Conservation (phyloP, 1,140 invertebrate species). For the Harlomillsia oculata region DNA sequence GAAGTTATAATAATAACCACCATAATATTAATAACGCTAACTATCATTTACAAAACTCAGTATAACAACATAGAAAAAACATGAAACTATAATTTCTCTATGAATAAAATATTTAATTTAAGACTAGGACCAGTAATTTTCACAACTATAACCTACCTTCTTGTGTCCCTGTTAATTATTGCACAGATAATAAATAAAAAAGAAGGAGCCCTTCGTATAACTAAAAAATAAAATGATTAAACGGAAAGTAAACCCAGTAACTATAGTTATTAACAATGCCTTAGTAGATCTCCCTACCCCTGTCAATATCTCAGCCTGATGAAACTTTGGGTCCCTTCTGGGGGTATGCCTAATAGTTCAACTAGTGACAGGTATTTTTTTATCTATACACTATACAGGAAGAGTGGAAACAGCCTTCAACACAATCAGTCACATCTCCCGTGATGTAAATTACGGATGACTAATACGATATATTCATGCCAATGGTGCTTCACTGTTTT, state of each 20-base stretch:
- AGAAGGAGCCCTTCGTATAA: conserved; percentile 33
- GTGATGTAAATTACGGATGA: conserved; percentile 42
- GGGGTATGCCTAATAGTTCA: conserved; percentile 36
- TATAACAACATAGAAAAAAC: neutral
- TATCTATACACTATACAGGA: conserved; percentile 39
- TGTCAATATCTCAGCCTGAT: conserved; percentile 35
- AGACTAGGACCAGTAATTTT: neutral
- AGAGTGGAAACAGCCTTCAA: conserved; percentile 49
- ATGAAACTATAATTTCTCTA: neutral
- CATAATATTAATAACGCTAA: neutral
- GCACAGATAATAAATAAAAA: conserved; percentile 22
- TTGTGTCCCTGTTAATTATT: conserved; percentile 26
- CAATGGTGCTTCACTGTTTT: conserved; percentile 41
- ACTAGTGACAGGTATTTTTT: conserved; percentile 37
- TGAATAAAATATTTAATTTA: neutral
- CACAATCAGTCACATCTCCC: conserved; percentile 42
- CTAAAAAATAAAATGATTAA: conserved; percentile 32
- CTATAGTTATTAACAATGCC: conserved; percentile 34
- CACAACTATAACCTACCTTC: conserved; percentile 25
- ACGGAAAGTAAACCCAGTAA: conserved; percentile 32
- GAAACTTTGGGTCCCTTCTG: conserved; percentile 37
- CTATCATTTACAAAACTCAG: neutral
- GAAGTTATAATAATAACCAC: neutral
- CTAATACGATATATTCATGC: conserved; percentile 49
- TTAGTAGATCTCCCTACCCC: conserved; percentile 34